These are phyloP conservation scores for Chaetogeoica ovagalla DNA, from an alignment of 2,888 invertebrate genomes.

Conservation along the genomic window DNA sequence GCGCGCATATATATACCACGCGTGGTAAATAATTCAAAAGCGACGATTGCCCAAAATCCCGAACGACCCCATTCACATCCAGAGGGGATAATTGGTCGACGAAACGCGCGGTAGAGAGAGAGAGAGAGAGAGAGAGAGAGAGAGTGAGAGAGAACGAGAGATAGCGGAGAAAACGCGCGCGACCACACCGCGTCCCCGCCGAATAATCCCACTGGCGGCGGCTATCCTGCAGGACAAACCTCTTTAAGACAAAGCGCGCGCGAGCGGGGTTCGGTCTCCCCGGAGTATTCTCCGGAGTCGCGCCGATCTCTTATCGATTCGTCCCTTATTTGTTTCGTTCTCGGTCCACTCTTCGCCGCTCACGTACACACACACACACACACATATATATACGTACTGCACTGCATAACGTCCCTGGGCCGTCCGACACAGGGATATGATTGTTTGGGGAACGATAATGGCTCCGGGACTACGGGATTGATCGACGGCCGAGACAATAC, in stretches of 20 bases:
- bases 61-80: constrained; percentile 24
- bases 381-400: not conserved
- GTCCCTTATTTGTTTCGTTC: constrained; percentile 51
- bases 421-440: constrained; percentile 29
- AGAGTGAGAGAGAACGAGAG: not conserved
- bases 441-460: constrained; percentile 53
- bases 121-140: not conserved
- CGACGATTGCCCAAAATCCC: constrained; percentile 31
- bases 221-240: constrained; percentile 27
- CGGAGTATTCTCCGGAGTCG: constrained; percentile 33
- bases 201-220: constrained; percentile 43
- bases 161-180: not conserved
- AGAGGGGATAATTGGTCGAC: constrained; percentile 51
- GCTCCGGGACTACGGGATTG: constrained; percentile 28
- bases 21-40: constrained; percentile 51
- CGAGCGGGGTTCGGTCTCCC: constrained; percentile 22
- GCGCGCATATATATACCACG: not conserved
- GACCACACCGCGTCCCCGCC: constrained; percentile 49
- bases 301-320: constrained; percentile 53
- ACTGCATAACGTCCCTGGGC: not conserved
- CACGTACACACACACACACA: not conserved
- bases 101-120: constrained; percentile 13
- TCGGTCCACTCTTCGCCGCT: not conserved
- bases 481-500: not conserved
- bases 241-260: constrained; percentile 50